Base-by-base conservation (phyloP, 2,888 invertebrate species). In the Germaria angustata region DNA sequence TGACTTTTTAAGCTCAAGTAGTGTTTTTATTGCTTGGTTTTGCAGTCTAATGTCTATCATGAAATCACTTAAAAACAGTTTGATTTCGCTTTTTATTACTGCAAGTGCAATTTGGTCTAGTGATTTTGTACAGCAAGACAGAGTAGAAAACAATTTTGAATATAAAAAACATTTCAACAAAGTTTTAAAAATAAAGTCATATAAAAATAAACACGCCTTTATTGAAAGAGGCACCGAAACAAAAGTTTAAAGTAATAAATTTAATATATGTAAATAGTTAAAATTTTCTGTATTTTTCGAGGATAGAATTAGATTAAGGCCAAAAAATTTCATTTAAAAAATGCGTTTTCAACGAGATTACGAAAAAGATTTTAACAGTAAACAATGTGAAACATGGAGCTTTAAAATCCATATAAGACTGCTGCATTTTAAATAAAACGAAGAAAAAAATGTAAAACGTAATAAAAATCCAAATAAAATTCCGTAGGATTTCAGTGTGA, bases 21-120 rank as follows among this genome's bases (percentile, higher is more conserved):
- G 17, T 44, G 22, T 69, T 44, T 66, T 63, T 24, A 24, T 66
- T 49, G 32, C 6, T 28, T 6, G 3, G 6, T 28, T 28, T 28
- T 24, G 28, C 3, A 55, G 71, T 78, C 46, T 65, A 49, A 65
- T 57, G 71, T 57, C 57, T 71, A 17, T 46, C 39, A 32, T 32
- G 36, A 55, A 39, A 28, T 55, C 20, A 57, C 24, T 65, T 57
- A 39, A 71, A 55, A 61, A 79, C 66, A 79, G 72, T 72, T 41
- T 41, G 57, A 53, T 41, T 24, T 44, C 17, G n/a, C 15, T 59
- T 57, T 66, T 68, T 80, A 53, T 66, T 53, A 9, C 34, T 41
- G 34, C 17, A 41, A 51, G 49, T 61, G 77, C 61, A 68, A 61
- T 66, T 73, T n/a, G 57, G 72, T 68, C 72, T 59, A 22, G 15